Evolutionary conservation across 2,113 vertebrate species (phyloP), one percentile per base, ranked within the genome.

Genomic region (Percopsis transmontana): DNA sequence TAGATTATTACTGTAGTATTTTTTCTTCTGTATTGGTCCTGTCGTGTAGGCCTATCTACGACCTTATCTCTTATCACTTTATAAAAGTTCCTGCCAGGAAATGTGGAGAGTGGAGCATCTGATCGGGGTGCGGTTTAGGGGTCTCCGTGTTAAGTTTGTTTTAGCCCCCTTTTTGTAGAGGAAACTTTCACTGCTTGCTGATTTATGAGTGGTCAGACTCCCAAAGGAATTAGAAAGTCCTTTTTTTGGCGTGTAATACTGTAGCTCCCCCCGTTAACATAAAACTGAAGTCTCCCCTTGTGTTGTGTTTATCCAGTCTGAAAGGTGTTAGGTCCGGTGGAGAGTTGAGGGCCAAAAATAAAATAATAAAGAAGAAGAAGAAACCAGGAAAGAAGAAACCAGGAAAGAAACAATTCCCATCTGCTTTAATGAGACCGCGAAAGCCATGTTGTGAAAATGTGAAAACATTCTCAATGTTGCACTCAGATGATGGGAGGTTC

Each of bases 181-280:
- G 82, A 88, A 86, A 86, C 88, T 89, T 89, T 90, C 83, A 89
- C 90, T 90, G 80, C 85, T 80, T 76, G 72, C 80, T 88, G 89
- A 91, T 91, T 89, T 91, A 91, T 85, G 75, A 79, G 65, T 72
- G 69, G 66, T 80, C 66, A 47, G 67, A 77, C 66, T 84, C 83
- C 70, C 83, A 15, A 27, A 27, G 81, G 87, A 84, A 85, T 73
- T 64, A 68, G 57, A 88, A 76, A 74, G 74, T 75, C 68, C 20
- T 76, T 87, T 87, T 81, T 82, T 59, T 77, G 80, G 65, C 66
- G 68, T 82, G 72, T 85, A 80, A 85, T 78, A 84, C 80, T 68
- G 80, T 57, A 53, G 62, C 69, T 47, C 72, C 27, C 47, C 24
- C 64, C 27, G 5, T 33, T 38, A 62, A 86, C 71, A 79, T 79